phyloP scores from a whole-genome alignment of 2,113 vertebrate genomes.

The Colistium nudipinnis region DNA sequence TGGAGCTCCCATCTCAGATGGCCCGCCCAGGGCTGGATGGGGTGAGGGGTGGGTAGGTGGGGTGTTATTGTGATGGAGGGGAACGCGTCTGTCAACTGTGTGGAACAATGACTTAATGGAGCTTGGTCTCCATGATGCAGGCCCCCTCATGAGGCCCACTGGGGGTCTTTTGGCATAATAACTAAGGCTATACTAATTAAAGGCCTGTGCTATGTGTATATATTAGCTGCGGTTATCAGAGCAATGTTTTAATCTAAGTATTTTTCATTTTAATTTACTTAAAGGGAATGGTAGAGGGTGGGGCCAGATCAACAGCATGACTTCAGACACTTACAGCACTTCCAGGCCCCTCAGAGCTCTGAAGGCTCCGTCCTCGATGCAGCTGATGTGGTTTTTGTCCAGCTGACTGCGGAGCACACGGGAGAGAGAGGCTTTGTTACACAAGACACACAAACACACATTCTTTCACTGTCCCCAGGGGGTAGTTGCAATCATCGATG shows the following conservation, averaged over 20 bases:
- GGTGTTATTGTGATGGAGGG: slow-evolving; percentile 70
- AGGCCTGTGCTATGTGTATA: slow-evolving; percentile 37
- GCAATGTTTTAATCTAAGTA: slow-evolving; percentile 59
- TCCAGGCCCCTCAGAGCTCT: slow-evolving; percentile 76
- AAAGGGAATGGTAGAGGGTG: slow-evolving; percentile 20
- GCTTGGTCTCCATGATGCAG: slow-evolving; percentile 54
- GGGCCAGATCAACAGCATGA: slow-evolving; percentile 22
- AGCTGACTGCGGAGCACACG: slow-evolving; percentile 69
- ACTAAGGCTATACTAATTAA: slow-evolving; percentile 46
- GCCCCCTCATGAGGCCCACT: slow-evolving; percentile 39
- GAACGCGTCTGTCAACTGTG: slow-evolving; percentile 66
- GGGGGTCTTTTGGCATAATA: slow-evolving; percentile 56
- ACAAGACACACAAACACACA: slow-evolving; percentile 31
- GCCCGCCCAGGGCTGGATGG: slow-evolving; percentile 41
- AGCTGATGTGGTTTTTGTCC: slow-evolving; percentile 80
- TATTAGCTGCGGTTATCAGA: slow-evolving; percentile 59
- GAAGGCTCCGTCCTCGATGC: slow-evolving; percentile 77
- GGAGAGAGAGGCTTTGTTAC: slow-evolving; percentile 50
- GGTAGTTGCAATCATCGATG: slow-evolving; percentile 60
- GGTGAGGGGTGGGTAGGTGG: slow-evolving; percentile 37
- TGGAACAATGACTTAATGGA: slow-evolving; percentile 73
- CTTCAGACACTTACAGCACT: slow-evolving; percentile 74
- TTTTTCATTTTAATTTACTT: slow-evolving; percentile 32
- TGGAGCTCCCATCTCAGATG: slow-evolving; percentile 47
- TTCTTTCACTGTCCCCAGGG: slow-evolving; percentile 47